phyloP scores from a whole-genome alignment of 2,113 vertebrate genomes.

The Nibea coibor region DNA sequence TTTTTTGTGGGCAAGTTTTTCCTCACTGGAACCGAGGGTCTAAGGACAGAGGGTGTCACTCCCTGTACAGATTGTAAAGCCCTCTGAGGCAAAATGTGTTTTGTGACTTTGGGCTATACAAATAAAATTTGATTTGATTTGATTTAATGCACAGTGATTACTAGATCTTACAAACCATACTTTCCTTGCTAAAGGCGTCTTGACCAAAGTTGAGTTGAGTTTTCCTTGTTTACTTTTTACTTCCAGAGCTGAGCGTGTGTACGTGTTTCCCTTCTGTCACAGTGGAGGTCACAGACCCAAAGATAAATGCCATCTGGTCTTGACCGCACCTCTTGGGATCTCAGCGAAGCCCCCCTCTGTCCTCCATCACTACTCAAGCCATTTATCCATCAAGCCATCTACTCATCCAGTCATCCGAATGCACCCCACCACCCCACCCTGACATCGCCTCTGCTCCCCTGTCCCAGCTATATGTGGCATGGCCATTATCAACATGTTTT shows the following conservation, averaged over 20 bases:
- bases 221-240: not conserved
- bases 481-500: conserved; percentile 61
- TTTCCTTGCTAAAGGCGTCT: not conserved
- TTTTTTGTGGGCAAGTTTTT: no score
- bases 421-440: not conserved
- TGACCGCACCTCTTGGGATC: conserved; percentile 39
- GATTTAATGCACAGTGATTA: not conserved
- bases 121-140: no score
- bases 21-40: no score
- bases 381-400: conserved; percentile 40
- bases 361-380: conserved; percentile 25
- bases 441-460: not conserved
- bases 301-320: conserved; percentile 58
- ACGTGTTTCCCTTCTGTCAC: conserved; percentile 16
- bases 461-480: conserved; percentile 11
- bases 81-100: no score
- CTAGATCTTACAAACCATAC: not conserved
- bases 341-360: conserved; percentile 11
- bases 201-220: not conserved
- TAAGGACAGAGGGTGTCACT: no score
- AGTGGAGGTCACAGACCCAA: conserved; percentile 14
- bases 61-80: no score
- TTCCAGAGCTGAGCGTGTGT: not conserved
- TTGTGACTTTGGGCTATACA: no score
- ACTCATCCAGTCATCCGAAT: conserved; percentile 12